Evolutionary conservation across 1,140 invertebrate genomes (phyloP), one percentile per base, ranked within the genome.

Genomic region (Heliconius himera): DNA sequence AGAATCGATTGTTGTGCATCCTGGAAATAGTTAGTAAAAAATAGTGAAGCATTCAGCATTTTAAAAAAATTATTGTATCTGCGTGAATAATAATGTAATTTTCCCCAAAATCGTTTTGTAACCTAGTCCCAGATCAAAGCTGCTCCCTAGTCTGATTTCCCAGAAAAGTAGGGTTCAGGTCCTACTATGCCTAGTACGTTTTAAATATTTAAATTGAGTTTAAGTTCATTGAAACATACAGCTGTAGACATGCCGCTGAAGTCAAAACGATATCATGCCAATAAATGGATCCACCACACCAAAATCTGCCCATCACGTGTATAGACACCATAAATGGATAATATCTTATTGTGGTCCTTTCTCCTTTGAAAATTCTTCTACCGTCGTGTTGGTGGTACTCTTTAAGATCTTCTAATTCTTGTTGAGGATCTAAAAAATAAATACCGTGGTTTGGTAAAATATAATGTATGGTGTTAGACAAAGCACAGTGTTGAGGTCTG

Each of bases 1-100:
- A 94, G 76, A 90, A 93, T 0, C 92, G 85, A 72, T 94, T 94
- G 74, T 94, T 94, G 76, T 94, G 89, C 87, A 93, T 87, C 73
- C 92, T 94, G 73, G 18, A 81, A 85, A 74, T 20, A 41, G 41
- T 41, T 18, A 49, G 49, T 49, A 6, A 49, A 41, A 49, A 16
- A 41, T 41, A 3, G 18, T 51, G 20, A 20, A 51, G 18, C 49
- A 51, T 11, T 46, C 13, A 46, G 13, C 13, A 46, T 16, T 13
- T 13, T 46, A 16, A 46, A 33, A 46, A 46, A 46, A 46, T 41
- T 3, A 41, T 13, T 11, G 13, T 46, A 46, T 46, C 41, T 11
- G 4, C 16, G 0, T 5, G 46, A 49, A 49, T 18, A 49, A 49
- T 49, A 49, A 49, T 49, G 46, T 49, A 49, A 16, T 13, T 49